Percentiles rank a stretch among this genome's conserved stretches.
Conservation (phyloP, 2,113 vertebrate genomes). For the Acrocephalus kingi region DNA sequence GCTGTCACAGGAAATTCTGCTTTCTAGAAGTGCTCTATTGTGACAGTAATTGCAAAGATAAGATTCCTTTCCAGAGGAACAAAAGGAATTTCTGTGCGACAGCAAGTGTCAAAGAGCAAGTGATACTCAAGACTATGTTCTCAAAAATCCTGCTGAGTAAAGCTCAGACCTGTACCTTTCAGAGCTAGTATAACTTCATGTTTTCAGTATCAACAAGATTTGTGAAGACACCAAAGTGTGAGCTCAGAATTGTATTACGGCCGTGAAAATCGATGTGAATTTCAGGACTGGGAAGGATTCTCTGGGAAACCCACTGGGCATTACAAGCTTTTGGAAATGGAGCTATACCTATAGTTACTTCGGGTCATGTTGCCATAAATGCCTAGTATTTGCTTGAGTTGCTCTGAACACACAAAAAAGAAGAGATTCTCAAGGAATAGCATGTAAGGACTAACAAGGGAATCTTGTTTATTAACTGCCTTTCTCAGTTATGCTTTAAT, state of each 20-base stretch:
- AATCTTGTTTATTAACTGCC: neutral
- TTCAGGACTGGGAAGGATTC: neutral
- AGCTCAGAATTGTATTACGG: neutral
- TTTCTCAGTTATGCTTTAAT: neutral
- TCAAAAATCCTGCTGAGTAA: neutral
- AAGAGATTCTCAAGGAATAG: neutral
- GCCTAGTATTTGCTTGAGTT: neutral
- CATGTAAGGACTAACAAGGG: neutral
- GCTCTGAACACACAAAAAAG: neutral
- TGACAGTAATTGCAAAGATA: neutral
- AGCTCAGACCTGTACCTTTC: neutral
- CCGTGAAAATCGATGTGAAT: neutral
- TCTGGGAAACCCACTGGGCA: neutral
- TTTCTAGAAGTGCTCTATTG: slow-evolving; percentile 21
- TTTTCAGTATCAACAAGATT: neutral
- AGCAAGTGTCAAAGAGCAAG: neutral
- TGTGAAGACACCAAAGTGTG: neutral
- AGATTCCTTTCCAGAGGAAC: neutral
- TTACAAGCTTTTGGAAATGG: neutral
- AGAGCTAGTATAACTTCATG: neutral
- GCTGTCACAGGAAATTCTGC: neutral
- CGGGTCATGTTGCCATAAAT: neutral
- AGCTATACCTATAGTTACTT: neutral
- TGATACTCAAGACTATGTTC: neutral
- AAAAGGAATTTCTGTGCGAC: neutral